Conservation (phyloP, 2,888 invertebrate species). For the Polia nebulosa region DNA sequence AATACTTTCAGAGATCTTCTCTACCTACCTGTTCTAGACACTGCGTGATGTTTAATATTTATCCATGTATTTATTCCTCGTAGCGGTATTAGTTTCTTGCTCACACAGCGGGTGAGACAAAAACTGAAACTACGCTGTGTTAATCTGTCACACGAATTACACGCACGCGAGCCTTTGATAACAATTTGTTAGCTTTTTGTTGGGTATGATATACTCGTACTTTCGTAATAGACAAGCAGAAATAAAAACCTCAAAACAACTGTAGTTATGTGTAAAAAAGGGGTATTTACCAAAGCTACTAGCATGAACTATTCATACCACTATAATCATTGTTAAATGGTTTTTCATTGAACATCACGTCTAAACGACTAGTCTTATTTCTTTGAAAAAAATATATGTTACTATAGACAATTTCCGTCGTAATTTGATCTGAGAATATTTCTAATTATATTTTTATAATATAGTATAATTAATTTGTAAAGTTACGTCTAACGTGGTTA, state of each 20-base stretch:
- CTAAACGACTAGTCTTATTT: too few species aligned
- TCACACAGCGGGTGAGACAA: constrained; percentile 9
- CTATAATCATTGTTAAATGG: too few species aligned
- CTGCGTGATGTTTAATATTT: neutral
- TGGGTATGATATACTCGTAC: constrained; percentile 32
- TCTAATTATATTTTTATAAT: too few species aligned
- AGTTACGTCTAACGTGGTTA: too few species aligned
- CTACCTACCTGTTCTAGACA: neutral
- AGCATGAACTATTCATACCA: too few species aligned
- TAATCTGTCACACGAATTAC: constrained; percentile 54
- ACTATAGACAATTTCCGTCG: too few species aligned
- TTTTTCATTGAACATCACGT: too few species aligned
- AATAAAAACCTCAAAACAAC: neutral
- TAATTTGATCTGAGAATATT: too few species aligned
- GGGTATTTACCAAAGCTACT: too few species aligned
- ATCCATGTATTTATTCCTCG: constrained; percentile 15
- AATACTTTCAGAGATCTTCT: neutral
- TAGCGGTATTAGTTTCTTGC: constrained; percentile 18
- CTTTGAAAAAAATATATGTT: too few species aligned
- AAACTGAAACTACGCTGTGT: constrained; percentile 45
- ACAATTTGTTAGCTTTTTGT: constrained; percentile 35
- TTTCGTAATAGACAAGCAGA: constrained; percentile 23
- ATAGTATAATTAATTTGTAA: too few species aligned
- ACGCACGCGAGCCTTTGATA: constrained; percentile 50
- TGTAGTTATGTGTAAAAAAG: neutral